A percentile compares a stretch with the other conserved stretches of the same genome.
Conservation (phyloP, 2,888 invertebrate genomes). For the Melanargia galathea region DNA sequence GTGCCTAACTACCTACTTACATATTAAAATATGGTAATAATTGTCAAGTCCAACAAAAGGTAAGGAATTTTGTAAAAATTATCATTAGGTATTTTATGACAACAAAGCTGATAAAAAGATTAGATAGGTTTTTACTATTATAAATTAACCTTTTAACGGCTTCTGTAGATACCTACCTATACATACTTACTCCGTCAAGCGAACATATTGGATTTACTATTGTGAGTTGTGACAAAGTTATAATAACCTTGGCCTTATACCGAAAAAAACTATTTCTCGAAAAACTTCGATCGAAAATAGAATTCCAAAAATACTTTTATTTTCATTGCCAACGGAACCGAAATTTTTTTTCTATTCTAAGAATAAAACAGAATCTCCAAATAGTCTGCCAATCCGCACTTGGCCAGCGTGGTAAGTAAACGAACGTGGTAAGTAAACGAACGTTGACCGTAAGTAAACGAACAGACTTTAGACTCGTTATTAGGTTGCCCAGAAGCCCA, state of each 20-base stretch:
- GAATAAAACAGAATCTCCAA: no score
- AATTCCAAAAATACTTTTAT: no score
- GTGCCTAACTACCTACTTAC: neutral
- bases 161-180: no score
- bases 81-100: neutral
- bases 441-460: no score
- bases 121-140: neutral
- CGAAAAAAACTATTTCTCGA: no score
- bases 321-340: no score
- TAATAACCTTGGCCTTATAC: neutral
- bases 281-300: no score
- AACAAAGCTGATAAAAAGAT: neutral
- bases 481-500: neutral
- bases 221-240: neutral
- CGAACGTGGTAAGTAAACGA: no score
- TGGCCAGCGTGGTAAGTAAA: no score
- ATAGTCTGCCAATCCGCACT: no score
- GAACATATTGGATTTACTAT: neutral
- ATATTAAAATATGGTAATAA: neutral
- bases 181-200: neutral
- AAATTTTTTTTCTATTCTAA: neutral
- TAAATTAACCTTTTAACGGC: slow-evolving; percentile 8
- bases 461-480: no score
- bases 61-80: neutral
- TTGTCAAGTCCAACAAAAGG: neutral